Evolutionary conservation across 2,113 vertebrate species (phyloP), one percentile per base, ranked within the genome.

Genomic region (Phylloscopus trochilus): DNA sequence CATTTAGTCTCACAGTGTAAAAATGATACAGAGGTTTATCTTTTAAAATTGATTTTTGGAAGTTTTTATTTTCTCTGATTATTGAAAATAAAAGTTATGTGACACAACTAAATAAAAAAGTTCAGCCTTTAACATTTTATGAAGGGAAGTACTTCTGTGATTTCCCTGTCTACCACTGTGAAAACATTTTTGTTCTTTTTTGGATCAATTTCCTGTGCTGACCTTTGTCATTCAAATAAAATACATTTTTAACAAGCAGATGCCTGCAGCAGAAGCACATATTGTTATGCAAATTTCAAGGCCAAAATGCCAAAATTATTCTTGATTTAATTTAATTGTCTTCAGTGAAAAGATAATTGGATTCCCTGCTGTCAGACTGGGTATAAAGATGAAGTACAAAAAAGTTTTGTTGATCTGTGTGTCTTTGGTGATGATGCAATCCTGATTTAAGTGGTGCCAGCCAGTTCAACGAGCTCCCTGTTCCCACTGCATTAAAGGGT

Each of bases 191-290:
- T 82, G 16, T 35, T 89, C 33, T 77, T 91, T 85, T 87, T 51
- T 79, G 74, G 13, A 87, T 79, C 59, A 56, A 83, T 51, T 89
- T 19, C 26, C 26, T 60, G 2, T 80, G 41, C 47, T 92, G 63
- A 66, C 26, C 59, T 87, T 79, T 90, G 46, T 68, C 75, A 80
- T 83, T 87, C 51, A 90, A 91, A 88, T 67, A 87, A 87, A 96
- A 93, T 56, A 46, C 55, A 70, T 69, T 49, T 70, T 89, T 21
- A 30, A 33, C 60, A 87, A 83, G 33, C 43, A 94, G 81, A 69
- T 74, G 26, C 78, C 83, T 85, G 41, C 74, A 82, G 47, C 2
- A 11, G 60, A 92, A 92, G 53, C 2, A 11, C 41, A 28, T 56
- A 55, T 37, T 88, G 24, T 74, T 90, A 30, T 43, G 28, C 24